A percentile compares a stretch with the other conserved stretches of the same genome.
These are phyloP conservation scores for Drosophila diplacantha DNA, from an alignment of 2,888 invertebrate genomes.

Conservation along the genomic window DNA sequence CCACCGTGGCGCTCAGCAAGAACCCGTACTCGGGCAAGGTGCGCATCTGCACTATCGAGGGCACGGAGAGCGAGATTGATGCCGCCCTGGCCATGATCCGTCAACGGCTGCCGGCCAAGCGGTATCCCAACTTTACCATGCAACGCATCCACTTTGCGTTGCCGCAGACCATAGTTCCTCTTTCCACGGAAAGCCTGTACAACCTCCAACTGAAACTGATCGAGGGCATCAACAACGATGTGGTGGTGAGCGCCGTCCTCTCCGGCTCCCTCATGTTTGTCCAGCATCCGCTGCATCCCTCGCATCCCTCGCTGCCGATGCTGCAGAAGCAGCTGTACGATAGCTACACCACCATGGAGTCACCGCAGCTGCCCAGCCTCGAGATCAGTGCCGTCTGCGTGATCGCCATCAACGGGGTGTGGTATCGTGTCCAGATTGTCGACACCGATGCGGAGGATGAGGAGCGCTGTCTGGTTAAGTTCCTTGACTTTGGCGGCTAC, in stretches of 20 bases:
- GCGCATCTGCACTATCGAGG: conserved; percentile 91
- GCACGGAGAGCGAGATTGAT: conserved; percentile 87
- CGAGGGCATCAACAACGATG: conserved; percentile 95
- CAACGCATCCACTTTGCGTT: conserved; percentile 76
- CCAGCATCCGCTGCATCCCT: conserved; percentile 96
- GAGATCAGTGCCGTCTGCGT: conserved; percentile 92
- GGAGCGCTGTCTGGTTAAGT: conserved; percentile 85
- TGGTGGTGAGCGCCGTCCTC: conserved; percentile 91
- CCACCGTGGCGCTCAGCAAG: conserved; percentile 85
- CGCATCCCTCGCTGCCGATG: conserved; percentile 89
- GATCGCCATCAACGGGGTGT: conserved; percentile 86
- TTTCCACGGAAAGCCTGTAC: conserved; percentile 74
- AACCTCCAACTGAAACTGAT: conserved; percentile 85
- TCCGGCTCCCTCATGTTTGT: conserved; percentile 94
- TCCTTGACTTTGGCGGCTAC: conserved; percentile 97
- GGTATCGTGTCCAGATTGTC: conserved; percentile 93
- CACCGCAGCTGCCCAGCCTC: conserved; percentile 87
- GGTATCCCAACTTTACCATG: conserved; percentile 88
- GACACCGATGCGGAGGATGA: conserved; percentile 79
- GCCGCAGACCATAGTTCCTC: conserved; percentile 77
- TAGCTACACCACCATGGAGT: conserved; percentile 87
- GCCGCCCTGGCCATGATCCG: conserved; percentile 90
- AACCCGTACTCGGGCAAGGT: conserved; percentile 86
- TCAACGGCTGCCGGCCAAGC: conserved; percentile 88
- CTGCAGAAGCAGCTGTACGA: conserved; percentile 89